Evolutionary conservation across 2,888 invertebrate species (phyloP), one percentile per base, ranked within the genome.

Genomic region (Tenthredo notha): DNA sequence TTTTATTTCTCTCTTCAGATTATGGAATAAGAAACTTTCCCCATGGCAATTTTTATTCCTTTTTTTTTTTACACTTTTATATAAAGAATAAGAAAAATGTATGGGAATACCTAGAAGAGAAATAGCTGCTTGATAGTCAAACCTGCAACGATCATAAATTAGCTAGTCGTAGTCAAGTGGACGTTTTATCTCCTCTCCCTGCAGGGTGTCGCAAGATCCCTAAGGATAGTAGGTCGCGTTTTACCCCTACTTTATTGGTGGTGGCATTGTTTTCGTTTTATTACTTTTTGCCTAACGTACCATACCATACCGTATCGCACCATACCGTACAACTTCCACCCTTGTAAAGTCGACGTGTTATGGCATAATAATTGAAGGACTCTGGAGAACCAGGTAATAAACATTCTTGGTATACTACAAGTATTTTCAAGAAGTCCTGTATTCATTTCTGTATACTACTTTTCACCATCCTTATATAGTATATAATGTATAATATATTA

Each of bases 291-390:
- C 72, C 72, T 43, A 9, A 18, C 37, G 40, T 37, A 25, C 12
- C n/a, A 15, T 29, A 37, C 37, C 54, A 1, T 47, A 54, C 6
- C n/a, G 7, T n/a, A 54, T 7, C 54, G 54, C 7, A 54, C 18
- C n/a, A n/a, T 54, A 18, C 37, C 37, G 9, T 9, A 6, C 33
- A 33, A 9, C 15, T 37, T 12, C 70, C 70, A 61, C 67, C 67
- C 67, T 43, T 43, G 72, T 74, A 74, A 74, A 74, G 40, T n/a
- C 43, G n/a, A 43, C 43, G 21, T 43, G 72, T 74, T 74, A 74
- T 43, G 72, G 72, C 72, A 74, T 74, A 74, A 74, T 74, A 74
- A 74, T 74, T 74, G 72, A 74, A 74, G 72, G 72, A 74, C 72
- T 43, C 72, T 43, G 72, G 72, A 74, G 72, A 21, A 74, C 72